These are phyloP conservation scores for Isaurus tuberculatus DNA, from an alignment of 92 coral and sea anemone genomes.

Conservation along the genomic window DNA sequence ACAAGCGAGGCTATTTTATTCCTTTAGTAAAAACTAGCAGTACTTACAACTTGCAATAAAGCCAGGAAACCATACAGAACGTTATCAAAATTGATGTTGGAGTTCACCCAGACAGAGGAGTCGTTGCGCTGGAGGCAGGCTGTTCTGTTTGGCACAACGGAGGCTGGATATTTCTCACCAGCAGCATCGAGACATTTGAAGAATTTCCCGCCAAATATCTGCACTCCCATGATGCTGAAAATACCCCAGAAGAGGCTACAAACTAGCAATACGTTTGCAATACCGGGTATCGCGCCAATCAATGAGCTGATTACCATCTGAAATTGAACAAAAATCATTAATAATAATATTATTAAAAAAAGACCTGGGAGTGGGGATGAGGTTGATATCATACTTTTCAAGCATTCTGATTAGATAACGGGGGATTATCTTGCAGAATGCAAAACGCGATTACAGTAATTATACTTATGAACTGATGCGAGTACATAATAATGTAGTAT, in stretches of 20 bases:
- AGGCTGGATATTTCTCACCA: conserved; percentile 67
- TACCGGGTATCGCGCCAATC: conserved; percentile 95
- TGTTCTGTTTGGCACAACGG: conserved; percentile 84
- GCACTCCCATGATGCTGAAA: conserved; percentile 98
- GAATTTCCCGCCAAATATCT: conserved; percentile 97
- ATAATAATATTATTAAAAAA: too few relatives aligned
- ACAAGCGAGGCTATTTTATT: too few relatives aligned
- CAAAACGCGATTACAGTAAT: too few relatives aligned
- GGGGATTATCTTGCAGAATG: too few relatives aligned
- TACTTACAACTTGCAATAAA: conserved; percentile 90
- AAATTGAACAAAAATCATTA: not conserved
- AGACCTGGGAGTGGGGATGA: too few relatives aligned
- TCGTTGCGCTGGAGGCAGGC: conserved; percentile 76
- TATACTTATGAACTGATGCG: too few relatives aligned
- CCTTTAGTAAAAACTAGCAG: too few relatives aligned
- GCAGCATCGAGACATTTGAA: conserved; percentile 82
- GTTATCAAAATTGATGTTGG: conserved; percentile 93
- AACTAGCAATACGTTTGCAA: conserved; percentile 93
- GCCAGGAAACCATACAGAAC: conserved; percentile 85
- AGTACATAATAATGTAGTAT: too few relatives aligned
- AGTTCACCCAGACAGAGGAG: conserved; percentile 74
- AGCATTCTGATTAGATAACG: too few relatives aligned
- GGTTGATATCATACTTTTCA: too few relatives aligned
- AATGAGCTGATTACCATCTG: conserved; percentile 93
- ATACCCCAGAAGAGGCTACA: conserved; percentile 95